Percentiles rank a stretch among this genome's conserved stretches.
phyloP scores from a whole-genome alignment of 2,113 vertebrate genomes.

The Pogona vitticeps region DNA sequence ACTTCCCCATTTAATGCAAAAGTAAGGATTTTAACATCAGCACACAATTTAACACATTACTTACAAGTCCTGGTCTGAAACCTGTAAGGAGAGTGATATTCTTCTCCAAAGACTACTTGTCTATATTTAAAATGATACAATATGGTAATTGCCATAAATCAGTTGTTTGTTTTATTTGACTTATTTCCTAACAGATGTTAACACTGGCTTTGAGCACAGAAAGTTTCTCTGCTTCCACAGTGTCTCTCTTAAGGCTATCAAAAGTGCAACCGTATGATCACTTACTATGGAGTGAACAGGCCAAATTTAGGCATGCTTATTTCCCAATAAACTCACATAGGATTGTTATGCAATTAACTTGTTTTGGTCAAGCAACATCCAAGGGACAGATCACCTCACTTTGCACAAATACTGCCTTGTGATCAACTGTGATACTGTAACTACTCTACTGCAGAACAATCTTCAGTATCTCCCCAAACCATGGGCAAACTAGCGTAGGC shows the following conservation, averaged over 20 bases:
- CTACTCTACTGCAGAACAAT: not conserved
- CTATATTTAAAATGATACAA: slow-evolving; percentile 28
- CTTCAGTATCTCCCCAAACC: not conserved
- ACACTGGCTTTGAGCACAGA: not conserved
- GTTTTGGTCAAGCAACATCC: not conserved
- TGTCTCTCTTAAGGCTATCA: not conserved
- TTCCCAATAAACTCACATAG: not conserved
- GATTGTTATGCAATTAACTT: not conserved
- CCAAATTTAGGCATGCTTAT: not conserved
- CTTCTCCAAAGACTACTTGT: slow-evolving; percentile 40
- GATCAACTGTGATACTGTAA: not conserved
- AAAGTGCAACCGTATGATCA: not conserved
- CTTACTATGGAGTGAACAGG: not conserved
- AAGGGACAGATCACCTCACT: not conserved
- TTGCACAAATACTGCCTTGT: not conserved
- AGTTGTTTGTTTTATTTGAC: slow-evolving; percentile 21
- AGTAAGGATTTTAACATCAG: too few species aligned
- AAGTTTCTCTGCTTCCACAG: not conserved
- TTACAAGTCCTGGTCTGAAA: not conserved
- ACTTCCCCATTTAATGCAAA: too few species aligned
- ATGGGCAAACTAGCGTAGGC: not conserved
- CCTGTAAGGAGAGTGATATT: slow-evolving; percentile 33
- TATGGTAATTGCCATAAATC: slow-evolving; percentile 35
- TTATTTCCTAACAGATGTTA: slow-evolving; percentile 21
- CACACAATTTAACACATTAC: too few species aligned